Conservation (phyloP, 2,797 vertebrate species). For the Pygocentrus nattereri region DNA sequence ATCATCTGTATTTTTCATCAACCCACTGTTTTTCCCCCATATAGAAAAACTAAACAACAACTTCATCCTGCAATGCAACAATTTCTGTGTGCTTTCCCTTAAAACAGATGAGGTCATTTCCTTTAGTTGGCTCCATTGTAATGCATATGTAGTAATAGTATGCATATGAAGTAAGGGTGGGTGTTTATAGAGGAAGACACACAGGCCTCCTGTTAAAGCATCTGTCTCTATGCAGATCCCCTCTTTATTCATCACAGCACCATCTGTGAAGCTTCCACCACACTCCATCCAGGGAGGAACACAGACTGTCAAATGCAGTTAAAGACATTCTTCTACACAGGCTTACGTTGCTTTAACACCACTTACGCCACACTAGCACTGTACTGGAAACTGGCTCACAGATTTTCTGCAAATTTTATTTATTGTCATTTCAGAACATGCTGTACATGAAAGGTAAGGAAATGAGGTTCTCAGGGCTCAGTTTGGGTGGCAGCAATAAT, state of each 20-base stretch:
- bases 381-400: not conserved
- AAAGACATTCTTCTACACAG: not conserved
- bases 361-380: not conserved
- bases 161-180: not conserved
- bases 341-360: not conserved
- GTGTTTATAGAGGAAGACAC: not conserved
- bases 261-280: constrained; percentile 60
- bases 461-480: no score
- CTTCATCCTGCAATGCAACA: no score
- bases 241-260: constrained; percentile 53
- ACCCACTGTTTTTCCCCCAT: no score
- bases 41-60: no score
- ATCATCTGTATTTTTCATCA: no score
- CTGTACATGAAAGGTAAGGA: no score
- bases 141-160: not conserved
- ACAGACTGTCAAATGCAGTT: not conserved
- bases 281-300: not conserved
- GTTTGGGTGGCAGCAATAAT: no score
- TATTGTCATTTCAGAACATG: no score
- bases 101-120: not conserved
- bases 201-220: constrained; percentile 45
- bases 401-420: not conserved
- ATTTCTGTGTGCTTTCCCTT: no score
- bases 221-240: constrained; percentile 54
- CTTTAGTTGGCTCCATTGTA: not conserved